Conservation (phyloP, 1,140 invertebrate species). For the Ylistrum balloti region DNA sequence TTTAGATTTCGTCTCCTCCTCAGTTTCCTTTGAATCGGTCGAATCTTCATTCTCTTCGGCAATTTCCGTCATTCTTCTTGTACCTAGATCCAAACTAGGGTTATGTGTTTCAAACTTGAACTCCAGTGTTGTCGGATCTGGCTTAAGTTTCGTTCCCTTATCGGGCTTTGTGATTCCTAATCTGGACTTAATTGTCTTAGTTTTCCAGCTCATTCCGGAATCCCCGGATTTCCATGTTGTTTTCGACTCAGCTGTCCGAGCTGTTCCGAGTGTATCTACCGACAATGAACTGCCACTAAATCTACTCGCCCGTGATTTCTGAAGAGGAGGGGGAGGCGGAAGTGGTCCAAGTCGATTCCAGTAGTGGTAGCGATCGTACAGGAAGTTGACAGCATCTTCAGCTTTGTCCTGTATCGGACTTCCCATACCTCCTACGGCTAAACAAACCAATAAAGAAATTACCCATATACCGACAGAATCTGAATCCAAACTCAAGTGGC, state of each 20-base stretch:
- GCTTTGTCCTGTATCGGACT: constrained; percentile 61
- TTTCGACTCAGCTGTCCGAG: constrained; percentile 46
- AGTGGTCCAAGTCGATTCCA: constrained; percentile 70
- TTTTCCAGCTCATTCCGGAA: constrained; percentile 42
- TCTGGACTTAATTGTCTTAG: constrained; percentile 36
- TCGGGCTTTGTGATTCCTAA: constrained; percentile 1
- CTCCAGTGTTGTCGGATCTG: constrained; percentile 53
- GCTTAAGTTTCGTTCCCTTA: not conserved
- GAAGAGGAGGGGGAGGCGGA: constrained; percentile 62
- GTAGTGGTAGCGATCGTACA: constrained; percentile 64
- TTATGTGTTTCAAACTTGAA: constrained; percentile 51
- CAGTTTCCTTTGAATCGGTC: not conserved
- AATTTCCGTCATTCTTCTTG: constrained; percentile 56
- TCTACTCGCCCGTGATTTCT: constrained; percentile 51
- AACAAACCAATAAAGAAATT: not conserved
- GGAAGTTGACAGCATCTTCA: constrained; percentile 64
- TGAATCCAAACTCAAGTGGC: no score
- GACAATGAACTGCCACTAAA: constrained; percentile 58
- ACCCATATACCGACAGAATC: no score
- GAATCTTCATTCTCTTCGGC: constrained; percentile 51
- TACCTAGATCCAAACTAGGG: not conserved
- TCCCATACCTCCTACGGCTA: constrained; percentile 52
- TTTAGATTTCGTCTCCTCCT: not conserved
- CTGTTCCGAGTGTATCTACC: constrained; percentile 48
- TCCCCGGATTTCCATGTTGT: constrained; percentile 48